Percentiles rank a stretch among this genome's conserved stretches.
Conservation (phyloP, 2,797 vertebrate species). For the Ciconia nigra region DNA sequence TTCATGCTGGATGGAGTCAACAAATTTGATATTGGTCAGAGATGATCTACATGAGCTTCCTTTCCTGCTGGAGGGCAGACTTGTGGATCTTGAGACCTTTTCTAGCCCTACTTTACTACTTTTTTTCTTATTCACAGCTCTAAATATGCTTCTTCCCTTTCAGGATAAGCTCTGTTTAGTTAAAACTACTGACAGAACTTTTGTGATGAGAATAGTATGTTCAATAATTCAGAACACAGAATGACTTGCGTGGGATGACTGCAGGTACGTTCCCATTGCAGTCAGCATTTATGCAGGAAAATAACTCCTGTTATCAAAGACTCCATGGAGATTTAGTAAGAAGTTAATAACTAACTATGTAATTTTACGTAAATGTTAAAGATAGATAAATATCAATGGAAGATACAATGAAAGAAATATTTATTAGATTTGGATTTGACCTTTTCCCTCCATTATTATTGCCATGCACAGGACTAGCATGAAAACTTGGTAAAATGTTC, state of each 20-base stretch:
- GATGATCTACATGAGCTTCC: neutral
- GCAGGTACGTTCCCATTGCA: neutral
- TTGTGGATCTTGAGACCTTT: neutral
- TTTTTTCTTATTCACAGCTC: neutral
- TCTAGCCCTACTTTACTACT: neutral
- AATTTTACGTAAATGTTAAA: neutral
- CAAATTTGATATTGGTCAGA: neutral
- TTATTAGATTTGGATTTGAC: neutral
- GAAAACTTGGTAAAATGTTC: neutral
- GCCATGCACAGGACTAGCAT: neutral
- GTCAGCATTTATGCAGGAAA: neutral
- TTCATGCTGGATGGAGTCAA: neutral
- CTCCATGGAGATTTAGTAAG: neutral
- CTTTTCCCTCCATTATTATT: neutral
- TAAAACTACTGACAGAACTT: neutral
- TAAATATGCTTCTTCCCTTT: neutral
- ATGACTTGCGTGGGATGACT: conserved; percentile 20
- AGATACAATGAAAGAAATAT: neutral
- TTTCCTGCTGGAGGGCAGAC: neutral
- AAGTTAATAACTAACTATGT: neutral
- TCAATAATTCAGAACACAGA: conserved; percentile 3
- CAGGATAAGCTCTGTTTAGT: neutral
- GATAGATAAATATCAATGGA: neutral
- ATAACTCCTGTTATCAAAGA: neutral
- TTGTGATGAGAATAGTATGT: neutral